A percentile compares a stretch with the other conserved stretches of the same genome.
These are phyloP conservation scores for Mesorhabditis sp. DNA, from an alignment of 2,888 invertebrate genomes.

Conservation along the genomic window DNA sequence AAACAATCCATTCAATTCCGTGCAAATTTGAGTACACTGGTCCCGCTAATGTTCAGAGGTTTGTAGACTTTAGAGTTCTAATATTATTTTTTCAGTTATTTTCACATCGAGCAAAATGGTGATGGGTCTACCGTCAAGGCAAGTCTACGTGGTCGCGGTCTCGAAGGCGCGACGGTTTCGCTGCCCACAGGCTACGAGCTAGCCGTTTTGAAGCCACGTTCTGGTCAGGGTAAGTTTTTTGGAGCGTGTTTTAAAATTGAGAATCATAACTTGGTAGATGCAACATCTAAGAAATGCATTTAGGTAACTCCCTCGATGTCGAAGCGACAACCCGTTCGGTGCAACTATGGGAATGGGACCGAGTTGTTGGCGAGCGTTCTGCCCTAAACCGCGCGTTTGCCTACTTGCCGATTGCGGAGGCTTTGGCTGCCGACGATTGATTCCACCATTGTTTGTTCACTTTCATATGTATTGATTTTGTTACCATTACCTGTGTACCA, in stretches of 20 bases:
- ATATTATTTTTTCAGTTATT: constrained; percentile 23
- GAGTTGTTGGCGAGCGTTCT: neutral
- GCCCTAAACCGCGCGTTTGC: neutral
- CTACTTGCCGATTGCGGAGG: constrained; percentile 5
- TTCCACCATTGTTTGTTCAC: neutral
- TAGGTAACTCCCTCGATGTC: neutral
- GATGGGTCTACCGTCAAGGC: constrained; percentile 17
- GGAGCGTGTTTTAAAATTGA: too few species aligned
- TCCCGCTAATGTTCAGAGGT: constrained; percentile 63
- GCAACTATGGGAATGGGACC: neutral
- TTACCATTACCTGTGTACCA: too few species aligned
- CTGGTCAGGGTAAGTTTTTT: neutral
- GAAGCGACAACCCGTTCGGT: neutral
- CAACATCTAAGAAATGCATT: too few species aligned
- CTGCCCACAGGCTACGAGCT: constrained; percentile 21
- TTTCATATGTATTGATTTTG: too few species aligned
- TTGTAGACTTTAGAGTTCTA: neutral
- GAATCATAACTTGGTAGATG: too few species aligned
- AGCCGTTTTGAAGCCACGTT: constrained; percentile 15
- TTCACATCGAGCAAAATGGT: constrained; percentile 56
- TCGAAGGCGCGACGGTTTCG: constrained; percentile 22
- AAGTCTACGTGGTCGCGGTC: constrained; percentile 25
- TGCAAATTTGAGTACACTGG: constrained; percentile 39
- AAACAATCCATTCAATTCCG: constrained; percentile 39
- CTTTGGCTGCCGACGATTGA: constrained; percentile 1